Percentiles rank a stretch among this genome's conserved stretches.
phyloP scores from a whole-genome alignment of 2,888 invertebrate species.

The Bembecia ichneumoniformis region DNA sequence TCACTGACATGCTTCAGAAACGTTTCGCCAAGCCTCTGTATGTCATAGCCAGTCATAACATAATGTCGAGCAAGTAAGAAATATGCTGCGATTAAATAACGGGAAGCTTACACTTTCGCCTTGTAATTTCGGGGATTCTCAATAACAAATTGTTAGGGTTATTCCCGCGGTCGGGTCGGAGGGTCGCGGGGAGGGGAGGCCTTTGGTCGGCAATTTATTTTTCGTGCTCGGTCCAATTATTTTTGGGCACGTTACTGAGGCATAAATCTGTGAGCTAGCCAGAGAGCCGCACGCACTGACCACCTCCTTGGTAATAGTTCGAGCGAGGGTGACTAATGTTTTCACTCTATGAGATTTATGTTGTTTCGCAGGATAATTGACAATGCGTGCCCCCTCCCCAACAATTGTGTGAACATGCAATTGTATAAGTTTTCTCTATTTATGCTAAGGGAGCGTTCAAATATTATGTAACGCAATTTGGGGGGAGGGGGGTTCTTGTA shows the following conservation, averaged over 20 bases:
- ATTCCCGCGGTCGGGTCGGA: conserved; percentile 29
- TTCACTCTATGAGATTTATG: conserved; percentile 37
- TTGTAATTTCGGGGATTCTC: conserved; percentile 39
- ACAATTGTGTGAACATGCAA: not conserved
- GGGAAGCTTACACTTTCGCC: conserved; percentile 16
- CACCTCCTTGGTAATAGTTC: conserved; percentile 16
- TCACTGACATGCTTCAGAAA: not conserved
- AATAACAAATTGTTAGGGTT: conserved; percentile 52
- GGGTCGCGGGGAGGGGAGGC: conserved; percentile 13
- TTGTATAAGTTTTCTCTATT: no score
- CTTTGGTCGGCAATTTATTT: conserved; percentile 54
- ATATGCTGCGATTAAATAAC: conserved; percentile 16
- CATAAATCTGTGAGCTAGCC: conserved; percentile 39
- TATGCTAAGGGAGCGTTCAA: no score
- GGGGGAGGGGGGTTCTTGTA: no score
- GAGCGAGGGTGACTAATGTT: conserved; percentile 34
- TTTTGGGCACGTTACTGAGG: conserved; percentile 59
- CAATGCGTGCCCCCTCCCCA: conserved; percentile 1
- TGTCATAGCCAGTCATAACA: conserved; percentile 1
- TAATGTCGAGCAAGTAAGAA: conserved; percentile 9
- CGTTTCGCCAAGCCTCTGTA: not conserved
- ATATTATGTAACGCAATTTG: no score
- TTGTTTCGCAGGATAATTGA: conserved; percentile 13
- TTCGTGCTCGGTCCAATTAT: conserved; percentile 66
- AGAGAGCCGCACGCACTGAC: conserved; percentile 30